Evolutionary conservation across 2,113 vertebrate species (phyloP), one percentile per base, ranked within the genome.

Genomic region (Garra rufa): DNA sequence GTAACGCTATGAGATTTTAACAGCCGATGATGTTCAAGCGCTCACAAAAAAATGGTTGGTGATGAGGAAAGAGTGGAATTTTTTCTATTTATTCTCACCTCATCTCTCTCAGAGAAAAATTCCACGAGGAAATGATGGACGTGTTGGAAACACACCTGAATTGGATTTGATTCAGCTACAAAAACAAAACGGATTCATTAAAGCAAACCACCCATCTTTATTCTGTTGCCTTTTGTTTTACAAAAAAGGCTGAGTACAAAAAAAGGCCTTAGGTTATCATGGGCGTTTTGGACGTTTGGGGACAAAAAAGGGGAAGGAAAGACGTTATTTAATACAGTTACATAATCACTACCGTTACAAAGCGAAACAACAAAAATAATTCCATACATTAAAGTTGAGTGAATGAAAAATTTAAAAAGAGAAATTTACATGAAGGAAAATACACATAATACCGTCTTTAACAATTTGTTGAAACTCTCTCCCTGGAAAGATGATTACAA

Each of bases 341-440:
- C 44, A 74, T 74, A 28, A 50, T 75, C 69, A 73, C 69, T 75
- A 50, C n/a, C 24, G 17, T 50, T 50, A 15, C 3, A 50, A 67
- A n/a, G n/a, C 28, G 0, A 70, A 52, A 81, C 63, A 55, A 81
- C 46, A 69, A 52, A 52, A 81, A 82, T n/a, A 70, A 70, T 52
- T 65, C 28, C 28, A 82, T 41, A 82, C 65, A 82, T 48, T 81
- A 69, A 46, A 75, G 41, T 24, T 44, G 14, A 34, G 41, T 10
- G 2, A 5, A 65, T 48, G 24, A 80, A 9, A 79, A 30, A 3
- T 26, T 26, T 44, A 3, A 78, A 80, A 65, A 80, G 57, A 28
- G 4, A 80, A 63, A 80, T 65, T 80, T 80, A 80, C 77, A 80
- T 65, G 0, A 65, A 65, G 41, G 41, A 80, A 77, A 80, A 80